A percentile compares a stretch with the other conserved stretches of the same genome.
Conservation (phyloP, 2,888 invertebrate species). For the Nudaria mundana region DNA sequence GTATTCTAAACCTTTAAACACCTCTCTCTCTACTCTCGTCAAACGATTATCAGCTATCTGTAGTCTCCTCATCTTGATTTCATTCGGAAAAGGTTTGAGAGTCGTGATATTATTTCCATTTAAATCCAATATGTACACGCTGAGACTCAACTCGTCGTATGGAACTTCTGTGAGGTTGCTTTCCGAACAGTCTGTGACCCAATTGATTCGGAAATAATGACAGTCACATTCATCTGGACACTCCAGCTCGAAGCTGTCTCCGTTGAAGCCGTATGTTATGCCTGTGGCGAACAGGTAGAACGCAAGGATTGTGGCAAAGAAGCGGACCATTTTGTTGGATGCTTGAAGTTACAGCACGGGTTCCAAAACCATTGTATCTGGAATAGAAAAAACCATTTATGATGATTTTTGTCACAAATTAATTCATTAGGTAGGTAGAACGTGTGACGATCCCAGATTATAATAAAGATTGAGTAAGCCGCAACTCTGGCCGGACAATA, state of each 20-base stretch:
- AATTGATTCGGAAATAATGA: slow-evolving; percentile 88
- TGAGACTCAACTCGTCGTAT: slow-evolving; percentile 84
- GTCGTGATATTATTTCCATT: slow-evolving; percentile 85
- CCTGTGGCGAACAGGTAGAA: slow-evolving; percentile 50
- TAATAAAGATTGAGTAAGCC: slow-evolving; percentile 44
- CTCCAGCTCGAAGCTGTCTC: slow-evolving; percentile 84
- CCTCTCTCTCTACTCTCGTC: slow-evolving; percentile 80
- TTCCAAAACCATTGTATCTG: slow-evolving; percentile 40
- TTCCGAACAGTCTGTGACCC: slow-evolving; percentile 89
- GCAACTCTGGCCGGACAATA: slow-evolving; percentile 48
- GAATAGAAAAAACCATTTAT: slow-evolving; percentile 20
- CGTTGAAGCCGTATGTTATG: slow-evolving; percentile 70
- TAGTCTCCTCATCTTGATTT: slow-evolving; percentile 85
- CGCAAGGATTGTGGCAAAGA: slow-evolving; percentile 43
- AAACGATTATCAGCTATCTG: slow-evolving; percentile 86
- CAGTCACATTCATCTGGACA: slow-evolving; percentile 89
- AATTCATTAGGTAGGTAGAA: slow-evolving; percentile 12
- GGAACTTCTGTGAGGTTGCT: slow-evolving; percentile 86
- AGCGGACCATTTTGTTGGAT: slow-evolving; percentile 47
- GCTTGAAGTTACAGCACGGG: slow-evolving; percentile 28
- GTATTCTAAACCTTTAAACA: slow-evolving; percentile 84
- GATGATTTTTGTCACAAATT: slow-evolving; percentile 5
- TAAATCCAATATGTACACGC: slow-evolving; percentile 86
- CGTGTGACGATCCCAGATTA: slow-evolving; percentile 23
- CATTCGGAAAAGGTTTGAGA: slow-evolving; percentile 82